phyloP scores from a whole-genome alignment of 2,797 vertebrate species.

The Huso huso region DNA sequence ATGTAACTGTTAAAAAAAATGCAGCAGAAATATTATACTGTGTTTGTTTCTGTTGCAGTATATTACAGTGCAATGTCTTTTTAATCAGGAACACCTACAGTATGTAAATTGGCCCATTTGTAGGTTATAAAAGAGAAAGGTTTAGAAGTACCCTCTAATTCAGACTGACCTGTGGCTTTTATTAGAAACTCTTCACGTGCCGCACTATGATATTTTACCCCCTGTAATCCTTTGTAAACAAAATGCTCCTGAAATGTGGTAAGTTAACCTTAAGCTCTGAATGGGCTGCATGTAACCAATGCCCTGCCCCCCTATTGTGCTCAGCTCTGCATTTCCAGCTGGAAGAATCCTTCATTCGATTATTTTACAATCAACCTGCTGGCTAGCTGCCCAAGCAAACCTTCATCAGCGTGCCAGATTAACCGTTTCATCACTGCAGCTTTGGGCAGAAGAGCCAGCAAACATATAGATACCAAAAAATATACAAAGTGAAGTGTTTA shows the following conservation, averaged over 20 bases:
- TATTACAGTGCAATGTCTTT: no score
- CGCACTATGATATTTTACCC: constrained; percentile 10
- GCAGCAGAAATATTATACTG: no score
- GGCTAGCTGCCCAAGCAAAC: constrained; percentile 13
- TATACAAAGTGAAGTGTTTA: no score
- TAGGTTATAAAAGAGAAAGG: no score
- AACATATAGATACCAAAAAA: no score
- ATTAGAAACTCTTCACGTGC: background rate
- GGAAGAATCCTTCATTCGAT: constrained; percentile 29
- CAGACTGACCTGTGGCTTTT: no score
- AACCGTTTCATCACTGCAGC: background rate
- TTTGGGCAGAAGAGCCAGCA: background rate
- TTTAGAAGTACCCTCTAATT: no score
- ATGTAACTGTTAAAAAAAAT: no score
- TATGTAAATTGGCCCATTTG: no score
- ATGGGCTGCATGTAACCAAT: no score
- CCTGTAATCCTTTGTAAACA: constrained; percentile 16
- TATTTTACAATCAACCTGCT: constrained; percentile 28
- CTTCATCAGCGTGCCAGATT: background rate
- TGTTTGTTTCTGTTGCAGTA: no score
- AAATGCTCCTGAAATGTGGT: constrained; percentile 13
- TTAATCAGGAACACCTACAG: no score
- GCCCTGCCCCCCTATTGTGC: background rate
- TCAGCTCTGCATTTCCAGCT: constrained; percentile 25
- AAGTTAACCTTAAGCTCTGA: constrained; percentile 28